These are phyloP conservation scores for Gymnocypris eckloni DNA, from an alignment of 2,797 vertebrate genomes.

Conservation along the genomic window DNA sequence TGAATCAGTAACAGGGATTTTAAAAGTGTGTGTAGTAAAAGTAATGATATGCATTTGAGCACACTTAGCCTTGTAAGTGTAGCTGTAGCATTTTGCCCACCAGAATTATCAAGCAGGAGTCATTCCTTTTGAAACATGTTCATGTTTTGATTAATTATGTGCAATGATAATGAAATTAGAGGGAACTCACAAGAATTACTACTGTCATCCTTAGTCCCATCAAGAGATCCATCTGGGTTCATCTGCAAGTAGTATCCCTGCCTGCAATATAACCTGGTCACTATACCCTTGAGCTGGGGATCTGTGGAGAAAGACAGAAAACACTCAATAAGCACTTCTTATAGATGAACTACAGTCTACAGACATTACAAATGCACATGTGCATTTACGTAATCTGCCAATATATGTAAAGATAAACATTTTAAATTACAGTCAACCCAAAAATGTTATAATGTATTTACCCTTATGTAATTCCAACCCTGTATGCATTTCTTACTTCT, in stretches of 20 bases:
- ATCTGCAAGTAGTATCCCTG: slow-evolving; percentile 99
- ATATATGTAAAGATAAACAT: neutral
- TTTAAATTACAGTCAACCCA: neutral
- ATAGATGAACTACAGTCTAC: neutral
- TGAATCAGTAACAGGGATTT: slow-evolving; percentile 33
- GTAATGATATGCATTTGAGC: slow-evolving; percentile 17
- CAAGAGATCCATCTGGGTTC: slow-evolving; percentile 99
- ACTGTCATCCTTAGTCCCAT: slow-evolving; percentile 99
- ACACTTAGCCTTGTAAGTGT: neutral
- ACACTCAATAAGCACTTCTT: neutral
- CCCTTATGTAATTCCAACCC: neutral
- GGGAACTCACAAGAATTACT: slow-evolving; percentile 94
- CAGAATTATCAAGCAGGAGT: neutral
- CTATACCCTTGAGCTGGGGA: slow-evolving; percentile 99
- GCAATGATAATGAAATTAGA: neutral
- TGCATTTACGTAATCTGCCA: neutral
- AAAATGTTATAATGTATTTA: neutral
- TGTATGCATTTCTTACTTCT: neutral
- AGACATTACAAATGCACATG: neutral
- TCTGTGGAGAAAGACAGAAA: slow-evolving; percentile 81
- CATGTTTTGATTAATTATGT: neutral
- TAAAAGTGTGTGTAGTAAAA: slow-evolving; percentile 10
- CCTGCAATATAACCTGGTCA: slow-evolving; percentile 99
- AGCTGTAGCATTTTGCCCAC: neutral
- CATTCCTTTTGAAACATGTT: neutral